Conservation (phyloP, 2,797 vertebrate genomes). For the Diglossa cyanea region DNA sequence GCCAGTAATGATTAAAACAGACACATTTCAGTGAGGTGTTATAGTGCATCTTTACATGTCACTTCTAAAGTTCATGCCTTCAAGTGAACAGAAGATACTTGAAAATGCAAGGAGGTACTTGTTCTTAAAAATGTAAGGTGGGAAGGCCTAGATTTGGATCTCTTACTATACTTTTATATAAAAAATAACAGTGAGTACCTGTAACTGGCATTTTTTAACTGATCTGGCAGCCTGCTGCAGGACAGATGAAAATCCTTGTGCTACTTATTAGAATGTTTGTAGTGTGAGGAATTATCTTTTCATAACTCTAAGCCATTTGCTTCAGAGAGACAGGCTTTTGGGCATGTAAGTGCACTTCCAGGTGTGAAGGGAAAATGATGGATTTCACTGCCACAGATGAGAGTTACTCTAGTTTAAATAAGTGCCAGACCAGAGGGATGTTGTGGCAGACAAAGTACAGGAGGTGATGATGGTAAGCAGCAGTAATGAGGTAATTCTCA, state of each 20-base stretch:
- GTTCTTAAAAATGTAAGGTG: not conserved
- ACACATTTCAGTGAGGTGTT: not conserved
- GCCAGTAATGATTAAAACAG: not conserved
- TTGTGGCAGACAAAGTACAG: not conserved
- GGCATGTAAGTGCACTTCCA: not conserved
- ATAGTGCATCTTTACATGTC: not conserved
- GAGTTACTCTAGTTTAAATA: not conserved
- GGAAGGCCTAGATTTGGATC: not conserved
- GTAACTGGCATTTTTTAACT: not conserved
- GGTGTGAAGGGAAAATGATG: not conserved
- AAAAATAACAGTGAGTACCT: not conserved
- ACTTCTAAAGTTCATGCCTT: not conserved
- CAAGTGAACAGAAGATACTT: not conserved
- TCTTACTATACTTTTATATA: not conserved
- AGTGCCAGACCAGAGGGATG: not conserved
- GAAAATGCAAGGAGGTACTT: not conserved
- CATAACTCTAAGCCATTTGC: not conserved
- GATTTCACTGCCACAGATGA: accelerated
- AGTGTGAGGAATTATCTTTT: not conserved
- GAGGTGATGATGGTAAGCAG: not conserved
- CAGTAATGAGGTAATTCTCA: not conserved
- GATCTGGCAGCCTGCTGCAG: not conserved
- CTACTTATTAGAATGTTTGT: not conserved
- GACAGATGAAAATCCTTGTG: not conserved
- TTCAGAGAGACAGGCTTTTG: not conserved